Evolutionary conservation across 2,113 vertebrate genomes (phyloP), one percentile per base, ranked within the genome.

Genomic region (Rafetus swinhoei): DNA sequence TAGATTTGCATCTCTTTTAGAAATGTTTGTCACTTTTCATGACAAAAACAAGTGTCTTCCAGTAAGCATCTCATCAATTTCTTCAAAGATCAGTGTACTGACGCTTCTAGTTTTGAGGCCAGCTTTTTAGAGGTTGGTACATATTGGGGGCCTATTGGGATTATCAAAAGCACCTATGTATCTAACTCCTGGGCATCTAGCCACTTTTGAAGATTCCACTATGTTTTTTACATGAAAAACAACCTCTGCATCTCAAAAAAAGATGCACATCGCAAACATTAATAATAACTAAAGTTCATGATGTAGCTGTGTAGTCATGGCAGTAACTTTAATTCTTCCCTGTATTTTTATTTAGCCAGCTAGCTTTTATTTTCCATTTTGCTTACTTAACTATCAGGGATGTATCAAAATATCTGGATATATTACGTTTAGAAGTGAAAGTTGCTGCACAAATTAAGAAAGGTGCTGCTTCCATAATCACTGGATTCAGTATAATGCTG

Each of bases 1-100:
- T 94, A 95, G 92, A 95, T 94, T 90, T 95, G 86, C 87, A 92
- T 97, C 83, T 95, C 95, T 88, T 35, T 32, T 54, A 91, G 79
- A 22, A 89, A 54, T 93, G 92, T 93, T 92, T 92, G 27, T 81
- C 82, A 45, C 87, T 93, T 93, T 91, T 79, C 62, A 86, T 94
- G 72, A 89, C 81, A 94, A 72, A 92, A 88, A 87, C 84, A 90
- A 94, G 80, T 85, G 74, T 4, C 1, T 45, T 88, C 19, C 4
- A 7, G 1, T 60, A 69, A 39, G 21, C 82, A 95, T 65, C 50
- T 91, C 79, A 92, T 94, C 18, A 79, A 4, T 83, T 90, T 82
- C 27, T 92, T 90, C 86, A 85, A 93, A 90, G 86, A 82, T 92
- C 60, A 69, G 22, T n/a, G 24, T 74, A 27, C 32, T 81, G 79